Percentiles rank a stretch among this genome's conserved stretches.
Conservation (phyloP, 2,113 vertebrate species). For the Nibea albiflora region DNA sequence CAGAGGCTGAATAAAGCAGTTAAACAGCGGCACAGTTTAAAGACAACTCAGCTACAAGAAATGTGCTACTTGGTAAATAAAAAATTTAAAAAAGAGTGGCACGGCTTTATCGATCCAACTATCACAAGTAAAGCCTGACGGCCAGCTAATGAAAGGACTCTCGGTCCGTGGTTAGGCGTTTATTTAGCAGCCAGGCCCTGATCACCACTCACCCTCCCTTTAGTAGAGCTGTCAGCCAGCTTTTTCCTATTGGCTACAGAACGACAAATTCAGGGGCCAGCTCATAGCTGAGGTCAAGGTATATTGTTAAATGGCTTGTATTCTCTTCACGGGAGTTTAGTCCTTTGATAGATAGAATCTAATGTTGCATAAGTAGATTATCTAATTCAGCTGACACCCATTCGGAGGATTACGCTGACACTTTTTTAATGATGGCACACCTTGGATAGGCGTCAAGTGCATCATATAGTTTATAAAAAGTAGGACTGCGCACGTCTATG, state of each 20-base stretch:
- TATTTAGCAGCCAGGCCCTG: conserved; percentile 76
- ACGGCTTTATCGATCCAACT: conserved; percentile 86
- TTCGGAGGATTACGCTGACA: conserved; percentile 61
- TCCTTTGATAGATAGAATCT: conserved; percentile 69
- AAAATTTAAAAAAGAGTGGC: conserved; percentile 24
- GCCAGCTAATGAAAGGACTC: conserved; percentile 81
- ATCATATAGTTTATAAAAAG: conserved; percentile 50
- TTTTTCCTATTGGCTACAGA: conserved; percentile 58
- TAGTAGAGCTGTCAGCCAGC: conserved; percentile 64
- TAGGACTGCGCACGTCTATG: conserved; percentile 37
- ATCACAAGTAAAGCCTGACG: conserved; percentile 71
- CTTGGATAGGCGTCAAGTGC: conserved; percentile 48
- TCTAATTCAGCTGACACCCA: conserved; percentile 65
- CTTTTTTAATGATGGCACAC: conserved; percentile 56
- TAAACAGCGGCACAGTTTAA: conserved; percentile 86
- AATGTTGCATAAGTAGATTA: conserved; percentile 75
- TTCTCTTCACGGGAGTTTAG: conserved; percentile 65
- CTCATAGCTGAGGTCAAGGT: conserved; percentile 73
- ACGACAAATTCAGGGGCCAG: conserved; percentile 47
- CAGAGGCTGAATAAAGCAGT: conserved; percentile 90
- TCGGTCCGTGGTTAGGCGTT: conserved; percentile 62
- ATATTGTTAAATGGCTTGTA: conserved; percentile 65
- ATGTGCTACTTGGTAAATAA: conserved; percentile 87
- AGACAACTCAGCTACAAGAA: conserved; percentile 85
- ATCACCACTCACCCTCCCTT: conserved; percentile 67